A percentile compares a stretch with the other conserved stretches of the same genome.
These are phyloP conservation scores for Isoperla grammatica DNA, from an alignment of 2,888 invertebrate species.

Conservation along the genomic window DNA sequence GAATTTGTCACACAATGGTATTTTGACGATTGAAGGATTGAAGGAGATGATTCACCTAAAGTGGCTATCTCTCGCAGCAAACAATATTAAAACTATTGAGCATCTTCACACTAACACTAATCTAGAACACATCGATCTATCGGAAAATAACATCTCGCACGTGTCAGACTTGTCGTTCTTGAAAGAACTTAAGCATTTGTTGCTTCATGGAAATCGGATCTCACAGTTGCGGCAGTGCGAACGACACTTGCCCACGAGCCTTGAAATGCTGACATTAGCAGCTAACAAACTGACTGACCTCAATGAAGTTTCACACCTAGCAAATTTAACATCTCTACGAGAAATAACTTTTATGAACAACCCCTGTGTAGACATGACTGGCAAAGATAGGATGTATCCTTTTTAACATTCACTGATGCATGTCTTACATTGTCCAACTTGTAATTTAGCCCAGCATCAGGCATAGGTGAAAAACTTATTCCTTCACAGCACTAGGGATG, in stretches of 20 bases:
- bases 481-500: too few species aligned
- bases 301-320: slow-evolving; percentile 78
- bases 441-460: slow-evolving; percentile 17
- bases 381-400: slow-evolving; percentile 57
- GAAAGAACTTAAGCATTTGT: slow-evolving; percentile 76
- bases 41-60: slow-evolving; percentile 76
- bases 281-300: slow-evolving; percentile 80
- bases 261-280: slow-evolving; percentile 70
- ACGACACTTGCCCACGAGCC: slow-evolving; percentile 68
- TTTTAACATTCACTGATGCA: slow-evolving; percentile 38
- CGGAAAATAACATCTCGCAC: slow-evolving; percentile 81
- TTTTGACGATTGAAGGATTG: slow-evolving; percentile 83
- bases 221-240: slow-evolving; percentile 76
- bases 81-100: slow-evolving; percentile 90
- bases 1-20: slow-evolving; percentile 81
- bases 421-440: not conserved
- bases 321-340: slow-evolving; percentile 66
- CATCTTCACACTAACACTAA: slow-evolving; percentile 76
- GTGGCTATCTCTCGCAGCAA: slow-evolving; percentile 78
- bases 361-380: slow-evolving; percentile 76
- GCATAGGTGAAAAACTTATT: slow-evolving; percentile 17
- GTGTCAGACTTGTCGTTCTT: slow-evolving; percentile 81
- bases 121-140: slow-evolving; percentile 79
- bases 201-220: slow-evolving; percentile 80
- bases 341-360: slow-evolving; percentile 83